Percentiles rank a stretch among this genome's conserved stretches.
Evolutionary conservation across 2,797 vertebrate genomes (phyloP).

Genomic region (Pitangus sulphuratus): DNA sequence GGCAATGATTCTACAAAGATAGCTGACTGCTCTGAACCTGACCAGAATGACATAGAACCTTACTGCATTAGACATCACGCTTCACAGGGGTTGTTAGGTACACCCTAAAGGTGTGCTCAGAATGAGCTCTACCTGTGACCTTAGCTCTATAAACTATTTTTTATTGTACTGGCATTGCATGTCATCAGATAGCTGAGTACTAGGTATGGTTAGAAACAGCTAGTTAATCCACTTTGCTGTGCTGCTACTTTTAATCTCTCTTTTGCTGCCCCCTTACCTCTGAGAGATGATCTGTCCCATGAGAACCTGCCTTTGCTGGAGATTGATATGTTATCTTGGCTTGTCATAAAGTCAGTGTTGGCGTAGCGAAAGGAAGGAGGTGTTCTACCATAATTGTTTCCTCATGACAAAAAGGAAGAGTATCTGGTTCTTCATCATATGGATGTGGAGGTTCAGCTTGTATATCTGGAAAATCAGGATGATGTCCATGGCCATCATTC

Average conservation of each 20-base stretch:
- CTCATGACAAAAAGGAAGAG: neutral
- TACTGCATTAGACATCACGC: neutral
- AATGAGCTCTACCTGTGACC: neutral
- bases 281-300: neutral
- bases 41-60: neutral
- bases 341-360: neutral
- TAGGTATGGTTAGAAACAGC: neutral
- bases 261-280: neutral
- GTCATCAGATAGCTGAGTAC: neutral
- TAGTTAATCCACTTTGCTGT: neutral
- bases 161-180: neutral
- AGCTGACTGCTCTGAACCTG: neutral
- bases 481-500: neutral
- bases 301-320: constrained; percentile 10
- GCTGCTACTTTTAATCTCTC: neutral
- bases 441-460: neutral
- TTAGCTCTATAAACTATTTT: neutral
- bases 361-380: neutral
- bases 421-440: neutral
- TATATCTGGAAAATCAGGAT: neutral
- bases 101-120: neutral
- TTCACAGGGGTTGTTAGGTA: neutral
- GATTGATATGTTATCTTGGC: constrained; percentile 6
- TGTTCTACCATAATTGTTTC: neutral
- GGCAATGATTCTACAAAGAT: neutral